Conservation (phyloP, 2,113 vertebrate species). For the Lota lota region DNA sequence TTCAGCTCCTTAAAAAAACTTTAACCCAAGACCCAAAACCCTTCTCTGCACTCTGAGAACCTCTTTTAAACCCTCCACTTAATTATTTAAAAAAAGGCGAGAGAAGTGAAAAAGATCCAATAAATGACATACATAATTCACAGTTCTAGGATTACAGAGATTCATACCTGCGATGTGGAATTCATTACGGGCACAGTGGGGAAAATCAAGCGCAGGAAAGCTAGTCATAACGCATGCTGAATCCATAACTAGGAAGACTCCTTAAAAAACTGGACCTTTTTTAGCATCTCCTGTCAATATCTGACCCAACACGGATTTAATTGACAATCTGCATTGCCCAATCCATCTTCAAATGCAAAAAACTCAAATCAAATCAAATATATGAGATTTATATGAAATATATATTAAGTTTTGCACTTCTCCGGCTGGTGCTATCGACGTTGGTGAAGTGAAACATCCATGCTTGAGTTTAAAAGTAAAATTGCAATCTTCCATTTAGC, state of each 20-base stretch:
- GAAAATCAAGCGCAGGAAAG: constrained; percentile 62
- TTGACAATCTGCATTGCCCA: constrained; percentile 52
- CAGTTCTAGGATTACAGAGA: constrained; percentile 66
- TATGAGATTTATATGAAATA: constrained; percentile 4
- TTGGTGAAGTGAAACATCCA: constrained; percentile 38
- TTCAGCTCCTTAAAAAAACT: too few relatives aligned
- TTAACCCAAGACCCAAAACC: too few relatives aligned
- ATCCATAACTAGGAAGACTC: constrained; percentile 62
- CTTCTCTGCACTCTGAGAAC: constrained; percentile 30
- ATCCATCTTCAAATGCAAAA: constrained; percentile 14
- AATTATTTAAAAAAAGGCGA: constrained; percentile 61
- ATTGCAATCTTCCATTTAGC: constrained; percentile 51
- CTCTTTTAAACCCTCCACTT: constrained; percentile 48
- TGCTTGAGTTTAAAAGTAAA: constrained; percentile 17
- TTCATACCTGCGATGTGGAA: constrained; percentile 66
- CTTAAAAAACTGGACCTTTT: constrained; percentile 51
- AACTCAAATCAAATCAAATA: background rate
- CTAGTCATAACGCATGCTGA: constrained; percentile 67
- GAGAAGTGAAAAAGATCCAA: constrained; percentile 59
- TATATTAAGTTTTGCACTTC: background rate
- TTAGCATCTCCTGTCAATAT: constrained; percentile 60
- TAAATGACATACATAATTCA: constrained; percentile 73
- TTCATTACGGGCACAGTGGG: constrained; percentile 60
- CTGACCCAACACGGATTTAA: constrained; percentile 59
- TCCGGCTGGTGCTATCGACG: constrained; percentile 46